A percentile compares a stretch with the other conserved stretches of the same genome.
Conservation (phyloP, 1,140 invertebrate genomes). For the Zaprionus inermis region DNA sequence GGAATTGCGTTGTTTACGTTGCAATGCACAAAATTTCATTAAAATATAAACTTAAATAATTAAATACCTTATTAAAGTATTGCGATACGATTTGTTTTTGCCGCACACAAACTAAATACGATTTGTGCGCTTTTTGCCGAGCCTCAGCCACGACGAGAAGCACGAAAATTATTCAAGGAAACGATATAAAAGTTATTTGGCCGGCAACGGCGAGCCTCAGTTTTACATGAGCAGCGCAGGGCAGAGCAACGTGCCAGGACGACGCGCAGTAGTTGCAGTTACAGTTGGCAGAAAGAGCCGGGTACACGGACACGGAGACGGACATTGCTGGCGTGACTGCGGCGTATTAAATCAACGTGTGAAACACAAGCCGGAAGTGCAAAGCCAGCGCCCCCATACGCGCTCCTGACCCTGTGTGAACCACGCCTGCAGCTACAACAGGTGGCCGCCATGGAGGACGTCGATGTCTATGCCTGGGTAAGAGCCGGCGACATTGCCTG, state of each 20-base stretch:
- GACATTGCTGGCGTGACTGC: constrained; percentile 71
- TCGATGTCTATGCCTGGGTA: constrained; percentile 71
- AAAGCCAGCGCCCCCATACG: constrained; percentile 36
- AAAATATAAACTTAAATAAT: constrained; percentile 3
- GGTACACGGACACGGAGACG: constrained; percentile 10
- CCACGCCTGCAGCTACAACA: constrained; percentile 46
- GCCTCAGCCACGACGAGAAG: constrained; percentile 5
- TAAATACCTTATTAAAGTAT: not conserved
- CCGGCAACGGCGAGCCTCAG: constrained; percentile 41
- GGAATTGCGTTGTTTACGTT: constrained; percentile 17
- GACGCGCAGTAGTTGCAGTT: constrained; percentile 12
- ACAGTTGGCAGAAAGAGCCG: constrained; percentile 16
- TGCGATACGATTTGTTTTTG: not conserved
- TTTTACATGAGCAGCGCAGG: constrained; percentile 71
- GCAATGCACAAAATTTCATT: not conserved
- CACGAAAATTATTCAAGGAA: constrained; percentile 1
- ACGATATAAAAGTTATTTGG: constrained; percentile 74
- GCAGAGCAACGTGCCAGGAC: constrained; percentile 44
- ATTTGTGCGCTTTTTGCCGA: not conserved
- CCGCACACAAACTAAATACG: not conserved
- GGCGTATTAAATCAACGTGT: constrained; percentile 76
- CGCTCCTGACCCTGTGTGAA: constrained; percentile 21
- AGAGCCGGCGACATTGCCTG: constrained; percentile 24
- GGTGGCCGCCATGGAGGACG: constrained; percentile 59
- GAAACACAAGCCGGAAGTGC: constrained; percentile 75